Evolutionary conservation across 2,888 invertebrate genomes (phyloP), one percentile per base, ranked within the genome.

Genomic region (Macropis europaea): DNA sequence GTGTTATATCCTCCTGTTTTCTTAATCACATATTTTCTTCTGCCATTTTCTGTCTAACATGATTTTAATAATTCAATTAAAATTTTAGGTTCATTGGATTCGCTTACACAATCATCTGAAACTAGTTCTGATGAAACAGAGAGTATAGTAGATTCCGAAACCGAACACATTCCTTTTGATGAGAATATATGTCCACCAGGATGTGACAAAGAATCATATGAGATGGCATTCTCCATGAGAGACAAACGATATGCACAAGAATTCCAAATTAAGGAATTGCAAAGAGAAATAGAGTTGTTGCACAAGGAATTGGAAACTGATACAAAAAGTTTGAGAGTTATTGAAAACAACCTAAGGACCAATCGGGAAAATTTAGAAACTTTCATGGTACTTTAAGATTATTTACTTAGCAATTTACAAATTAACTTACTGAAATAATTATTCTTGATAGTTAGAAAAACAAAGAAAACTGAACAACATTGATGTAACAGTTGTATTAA

Each of bases 391-490:
- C 15, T 54, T 28, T 15, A 5, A 26, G 36, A 36, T 17, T 11
- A 28, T 11, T 32, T 30, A n/a, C 19, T 5, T n/a, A 34, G 28
- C 7, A 0, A 15, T 19, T 3, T 24, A 17, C 2, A 28, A 34
- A 24, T 30, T 19, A n/a, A 24, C 5, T 52, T 11, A 15, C 26
- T 26, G 28, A 11, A 9, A 19, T 5, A 38, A 62, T 30, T 15
- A 15, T n/a, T 30, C 53, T 60, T 1, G 40, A 34, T 15, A 96
- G 95, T 91, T 92, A 83, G 93, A 94, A 87, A 94, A 95, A 89
- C 97, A 97, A 89, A 92, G 92, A 68, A 92, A 94, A 86, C 89
- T 97, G 85, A 97, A 97, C 84, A 93, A 96, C 61, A 93, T 97
- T 2, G 93, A 94, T 53, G 92, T 93, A 63, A 92, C 94, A 2